These are phyloP conservation scores for Schrankia costaestrigalis DNA, from an alignment of 2,888 invertebrate genomes.

Conservation along the genomic window DNA sequence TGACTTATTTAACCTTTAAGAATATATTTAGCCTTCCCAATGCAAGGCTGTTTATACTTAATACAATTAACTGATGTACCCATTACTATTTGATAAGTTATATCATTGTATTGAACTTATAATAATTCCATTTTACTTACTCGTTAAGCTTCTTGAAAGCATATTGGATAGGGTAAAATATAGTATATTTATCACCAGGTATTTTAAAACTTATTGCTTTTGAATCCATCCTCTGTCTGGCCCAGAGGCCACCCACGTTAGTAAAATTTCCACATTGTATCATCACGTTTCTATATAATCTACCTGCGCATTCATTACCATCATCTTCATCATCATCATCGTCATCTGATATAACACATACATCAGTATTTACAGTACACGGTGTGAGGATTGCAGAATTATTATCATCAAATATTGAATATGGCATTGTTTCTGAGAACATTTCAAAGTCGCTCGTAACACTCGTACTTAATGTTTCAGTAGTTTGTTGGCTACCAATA, in stretches of 20 bases:
- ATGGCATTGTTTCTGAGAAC: too few relatives aligned
- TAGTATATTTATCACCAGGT: conserved; percentile 56
- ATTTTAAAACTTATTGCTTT: conserved; percentile 56
- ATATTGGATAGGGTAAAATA: conserved; percentile 50
- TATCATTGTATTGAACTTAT: not conserved
- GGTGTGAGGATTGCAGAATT: not conserved
- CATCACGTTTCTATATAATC: too few relatives aligned
- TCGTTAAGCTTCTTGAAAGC: conserved; percentile 58
- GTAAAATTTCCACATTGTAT: conserved; percentile 53
- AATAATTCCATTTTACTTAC: conserved; percentile 46
- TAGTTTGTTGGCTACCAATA: conserved; percentile 17
- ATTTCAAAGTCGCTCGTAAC: too few relatives aligned
- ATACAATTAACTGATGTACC: too few relatives aligned
- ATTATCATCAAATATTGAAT: not conserved
- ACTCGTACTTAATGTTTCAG: conserved; percentile 1
- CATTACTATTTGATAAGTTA: too few relatives aligned
- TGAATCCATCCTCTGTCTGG: conserved; percentile 32
- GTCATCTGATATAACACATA: conserved; percentile 46
- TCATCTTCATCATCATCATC: conserved; percentile 10
- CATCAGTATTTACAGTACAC: conserved; percentile 19
- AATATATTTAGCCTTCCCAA: too few relatives aligned
- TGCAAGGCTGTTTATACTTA: too few relatives aligned
- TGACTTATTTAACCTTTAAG: too few relatives aligned
- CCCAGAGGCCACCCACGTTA: conserved; percentile 56
- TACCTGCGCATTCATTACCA: too few relatives aligned